A percentile compares a stretch with the other conserved stretches of the same genome.
Conservation (phyloP, 2,888 invertebrate genomes). For the Allacma fusca region DNA sequence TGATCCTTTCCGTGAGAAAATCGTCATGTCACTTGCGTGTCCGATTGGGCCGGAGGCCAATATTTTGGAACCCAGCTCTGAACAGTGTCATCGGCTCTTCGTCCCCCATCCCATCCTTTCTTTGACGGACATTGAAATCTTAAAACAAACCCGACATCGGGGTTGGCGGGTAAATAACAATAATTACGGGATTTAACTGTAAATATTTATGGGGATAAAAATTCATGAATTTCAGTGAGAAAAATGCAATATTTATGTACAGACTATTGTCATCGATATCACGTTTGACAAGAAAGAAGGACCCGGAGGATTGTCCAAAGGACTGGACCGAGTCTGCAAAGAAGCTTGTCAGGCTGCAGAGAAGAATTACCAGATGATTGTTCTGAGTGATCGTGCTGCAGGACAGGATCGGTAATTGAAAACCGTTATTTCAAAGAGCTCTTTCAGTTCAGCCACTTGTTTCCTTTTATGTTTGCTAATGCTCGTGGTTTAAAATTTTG, state of each 20-base stretch:
- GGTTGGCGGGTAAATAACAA: conserved; percentile 76
- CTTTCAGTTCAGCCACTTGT: not conserved
- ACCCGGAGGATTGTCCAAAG: conserved; percentile 76
- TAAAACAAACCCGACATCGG: conserved; percentile 82
- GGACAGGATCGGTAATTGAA: conserved; percentile 66
- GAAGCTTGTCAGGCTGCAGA: conserved; percentile 83
- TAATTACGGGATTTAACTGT: not conserved
- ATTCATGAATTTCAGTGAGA: not conserved
- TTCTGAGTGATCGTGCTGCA: conserved; percentile 79
- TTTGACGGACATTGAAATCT: conserved; percentile 84
- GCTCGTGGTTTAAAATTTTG: conserved; percentile 18
- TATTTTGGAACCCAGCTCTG: conserved; percentile 85
- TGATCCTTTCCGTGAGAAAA: conserved; percentile 98
- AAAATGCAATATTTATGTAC: conserved; percentile 52
- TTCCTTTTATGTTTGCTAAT: not conserved
- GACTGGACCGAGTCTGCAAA: conserved; percentile 80
- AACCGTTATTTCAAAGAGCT: not conserved
- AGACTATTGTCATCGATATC: conserved; percentile 84
- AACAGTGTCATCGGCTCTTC: conserved; percentile 89
- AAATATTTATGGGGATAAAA: not conserved
- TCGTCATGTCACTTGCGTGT: conserved; percentile 97
- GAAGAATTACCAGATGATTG: conserved; percentile 81
- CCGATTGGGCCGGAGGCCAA: conserved; percentile 97
- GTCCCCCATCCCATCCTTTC: conserved; percentile 94
- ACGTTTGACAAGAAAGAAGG: conserved; percentile 84